phyloP scores from a whole-genome alignment of 2,888 invertebrate genomes.

The Oscheius sp. region DNA sequence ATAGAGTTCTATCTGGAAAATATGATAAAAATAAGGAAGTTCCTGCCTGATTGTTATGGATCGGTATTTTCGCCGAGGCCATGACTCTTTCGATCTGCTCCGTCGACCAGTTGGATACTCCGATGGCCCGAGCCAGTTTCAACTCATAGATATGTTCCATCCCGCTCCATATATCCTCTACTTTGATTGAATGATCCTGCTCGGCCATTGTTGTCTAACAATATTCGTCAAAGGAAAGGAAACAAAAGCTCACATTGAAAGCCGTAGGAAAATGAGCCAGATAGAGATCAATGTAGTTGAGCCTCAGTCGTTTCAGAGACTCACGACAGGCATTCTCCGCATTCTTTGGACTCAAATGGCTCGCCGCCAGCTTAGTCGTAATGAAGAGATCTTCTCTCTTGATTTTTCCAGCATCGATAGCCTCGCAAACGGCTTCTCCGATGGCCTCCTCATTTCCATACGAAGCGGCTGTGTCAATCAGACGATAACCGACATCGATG shows the following conservation, averaged over 20 bases:
- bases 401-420: conserved; percentile 79
- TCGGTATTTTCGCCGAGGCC: conserved; percentile 51
- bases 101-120: conserved; percentile 84
- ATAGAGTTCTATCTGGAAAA: conserved; percentile 80
- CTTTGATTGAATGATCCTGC: conserved; percentile 34
- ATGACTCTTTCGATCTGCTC: conserved; percentile 79
- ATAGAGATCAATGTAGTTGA: conserved; percentile 85
- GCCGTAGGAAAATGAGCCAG: conserved; percentile 82
- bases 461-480: conserved; percentile 83
- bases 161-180: conserved; percentile 62
- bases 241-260: conserved; percentile 29
- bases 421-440: conserved; percentile 80
- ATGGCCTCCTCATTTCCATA: conserved; percentile 82
- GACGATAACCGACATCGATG: conserved; percentile 82
- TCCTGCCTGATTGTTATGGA: conserved; percentile 75
- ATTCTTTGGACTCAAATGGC: conserved; percentile 28
- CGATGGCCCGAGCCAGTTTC: conserved; percentile 82
- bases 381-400: conserved; percentile 77
- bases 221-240: neutral
- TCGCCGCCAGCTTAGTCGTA: conserved; percentile 29
- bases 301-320: conserved; percentile 77
- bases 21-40: neutral
- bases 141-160: conserved; percentile 75
- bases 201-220: conserved; percentile 37
- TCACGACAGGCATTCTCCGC: conserved; percentile 36